Percentiles rank a stretch among this genome's conserved stretches.
Conservation (phyloP, 2,888 invertebrate species). For the Pharmacophagus antenor region DNA sequence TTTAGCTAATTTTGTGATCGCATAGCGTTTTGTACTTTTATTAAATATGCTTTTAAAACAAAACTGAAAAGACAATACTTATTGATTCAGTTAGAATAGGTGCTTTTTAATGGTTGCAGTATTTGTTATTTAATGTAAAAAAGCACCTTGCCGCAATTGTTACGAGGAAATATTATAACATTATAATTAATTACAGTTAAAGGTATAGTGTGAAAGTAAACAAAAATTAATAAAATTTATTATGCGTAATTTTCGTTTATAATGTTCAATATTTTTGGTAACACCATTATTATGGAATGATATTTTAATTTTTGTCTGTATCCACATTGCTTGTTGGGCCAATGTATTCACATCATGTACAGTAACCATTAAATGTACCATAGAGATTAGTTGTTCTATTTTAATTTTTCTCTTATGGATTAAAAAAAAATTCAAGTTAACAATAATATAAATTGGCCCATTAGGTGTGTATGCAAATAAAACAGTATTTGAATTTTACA, state of each 20-base stretch:
- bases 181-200: conserved; percentile 1
- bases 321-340: conserved; percentile 20
- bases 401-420: too few relatives aligned
- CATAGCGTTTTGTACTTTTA: conserved; percentile 74
- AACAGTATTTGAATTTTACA: conserved; percentile 32
- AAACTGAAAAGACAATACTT: conserved; percentile 40
- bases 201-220: background rate
- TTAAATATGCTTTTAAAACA: conserved; percentile 50
- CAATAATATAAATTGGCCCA: conserved; percentile 18
- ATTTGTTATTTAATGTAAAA: conserved; percentile 27
- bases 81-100: conserved; percentile 31
- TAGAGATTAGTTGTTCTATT: background rate
- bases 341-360: too few relatives aligned
- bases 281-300: conserved; percentile 25
- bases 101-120: conserved; percentile 34
- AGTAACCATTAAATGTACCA: too few relatives aligned
- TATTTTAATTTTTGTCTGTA: conserved; percentile 10
- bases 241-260: conserved; percentile 25
- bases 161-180: background rate
- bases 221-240: conserved; percentile 8
- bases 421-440: too few relatives aligned
- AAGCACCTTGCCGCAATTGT: conserved; percentile 40
- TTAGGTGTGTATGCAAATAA: conserved; percentile 17
- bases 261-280: conserved; percentile 28
- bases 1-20: conserved; percentile 73